Conservation (phyloP, 2,888 invertebrate species). For the Dasypolia templi region DNA sequence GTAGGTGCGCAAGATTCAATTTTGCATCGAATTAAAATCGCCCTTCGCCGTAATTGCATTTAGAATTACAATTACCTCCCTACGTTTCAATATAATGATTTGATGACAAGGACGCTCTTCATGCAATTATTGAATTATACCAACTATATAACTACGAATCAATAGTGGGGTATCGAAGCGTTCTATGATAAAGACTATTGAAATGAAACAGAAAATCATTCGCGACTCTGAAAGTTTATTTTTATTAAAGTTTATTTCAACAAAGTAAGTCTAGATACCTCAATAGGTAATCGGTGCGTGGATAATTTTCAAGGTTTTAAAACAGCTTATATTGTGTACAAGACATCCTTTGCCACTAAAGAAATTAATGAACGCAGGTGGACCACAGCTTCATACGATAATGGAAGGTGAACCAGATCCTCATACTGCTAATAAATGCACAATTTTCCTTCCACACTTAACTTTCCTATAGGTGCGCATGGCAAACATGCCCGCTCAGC, state of each 20-base stretch:
- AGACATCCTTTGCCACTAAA: no score
- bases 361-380: constrained; percentile 1
- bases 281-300: background rate
- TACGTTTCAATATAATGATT: constrained; percentile 33
- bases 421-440: constrained; percentile 24
- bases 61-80: constrained; percentile 36
- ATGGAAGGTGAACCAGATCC: constrained; percentile 11
- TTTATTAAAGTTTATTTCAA: background rate
- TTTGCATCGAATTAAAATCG: constrained; percentile 53
- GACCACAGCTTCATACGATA: background rate
- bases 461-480: constrained; percentile 43
- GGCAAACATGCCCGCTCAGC: constrained; percentile 17
- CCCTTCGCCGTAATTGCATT: constrained; percentile 48
- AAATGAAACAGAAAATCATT: background rate
- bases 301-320: no score
- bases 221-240: background rate
- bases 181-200: background rate
- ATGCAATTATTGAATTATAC: constrained; percentile 19
- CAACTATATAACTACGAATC: background rate
- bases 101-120: constrained; percentile 24
- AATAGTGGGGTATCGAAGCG: background rate
- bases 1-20: constrained; percentile 44
- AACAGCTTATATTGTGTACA: no score
- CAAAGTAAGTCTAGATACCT: background rate
- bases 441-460: constrained; percentile 37